These are phyloP conservation scores for Orestias chungarensis DNA, from an alignment of 2,797 vertebrate species.

Conservation along the genomic window DNA sequence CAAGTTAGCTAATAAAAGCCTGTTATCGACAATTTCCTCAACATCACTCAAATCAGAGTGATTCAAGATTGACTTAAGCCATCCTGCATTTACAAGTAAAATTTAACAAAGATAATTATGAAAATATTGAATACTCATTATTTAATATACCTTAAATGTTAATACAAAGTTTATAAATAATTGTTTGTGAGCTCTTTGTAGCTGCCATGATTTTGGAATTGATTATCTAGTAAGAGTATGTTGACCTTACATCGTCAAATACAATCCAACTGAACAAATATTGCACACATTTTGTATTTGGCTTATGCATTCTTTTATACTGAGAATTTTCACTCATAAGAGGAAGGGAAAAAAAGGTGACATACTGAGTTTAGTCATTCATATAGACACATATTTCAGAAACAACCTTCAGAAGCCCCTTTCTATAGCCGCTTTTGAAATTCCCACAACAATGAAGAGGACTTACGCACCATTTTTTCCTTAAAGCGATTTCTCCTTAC, in stretches of 20 bases:
- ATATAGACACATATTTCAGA: not conserved
- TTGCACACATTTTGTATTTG: not conserved
- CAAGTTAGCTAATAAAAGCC: not conserved
- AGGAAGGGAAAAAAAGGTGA: not conserved
- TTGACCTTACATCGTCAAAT: slow-evolving; percentile 5
- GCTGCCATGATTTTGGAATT: slow-evolving; percentile 6
- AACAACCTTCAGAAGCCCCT: slow-evolving; percentile 1
- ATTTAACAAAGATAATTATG: not conserved
- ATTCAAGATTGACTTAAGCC: not conserved
- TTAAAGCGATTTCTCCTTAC: slow-evolving; percentile 3
- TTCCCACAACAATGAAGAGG: slow-evolving; percentile 9
- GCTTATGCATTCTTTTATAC: not conserved
- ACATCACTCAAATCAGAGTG: not conserved
- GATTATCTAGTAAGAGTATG: not conserved
- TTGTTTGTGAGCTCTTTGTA: slow-evolving; percentile 2
- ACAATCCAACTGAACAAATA: slow-evolving; percentile 3
- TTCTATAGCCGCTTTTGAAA: slow-evolving; percentile 4
- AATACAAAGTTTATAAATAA: not conserved
- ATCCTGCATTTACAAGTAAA: not conserved
- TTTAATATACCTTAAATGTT: not conserved
- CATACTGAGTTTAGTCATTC: not conserved
- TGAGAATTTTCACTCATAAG: not conserved
- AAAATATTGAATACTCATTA: not conserved
- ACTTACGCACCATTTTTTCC: slow-evolving; percentile 1
- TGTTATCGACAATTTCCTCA: not conserved